phyloP scores from a whole-genome alignment of 2,888 invertebrate species.

The Dioctria linearis region DNA sequence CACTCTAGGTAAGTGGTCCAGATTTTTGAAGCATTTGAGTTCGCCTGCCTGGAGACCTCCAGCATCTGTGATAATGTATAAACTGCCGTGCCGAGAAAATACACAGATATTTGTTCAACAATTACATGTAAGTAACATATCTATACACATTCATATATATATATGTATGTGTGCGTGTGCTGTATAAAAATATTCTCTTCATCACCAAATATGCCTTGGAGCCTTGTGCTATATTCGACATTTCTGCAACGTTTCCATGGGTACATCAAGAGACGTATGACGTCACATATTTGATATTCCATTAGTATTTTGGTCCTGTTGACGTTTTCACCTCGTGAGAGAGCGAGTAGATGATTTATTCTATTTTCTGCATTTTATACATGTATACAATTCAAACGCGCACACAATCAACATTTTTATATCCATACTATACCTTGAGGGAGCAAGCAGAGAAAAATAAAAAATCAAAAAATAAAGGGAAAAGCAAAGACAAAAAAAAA shows the following conservation, averaged over 20 bases:
- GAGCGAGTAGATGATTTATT: slow-evolving; percentile 14
- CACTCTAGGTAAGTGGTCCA: slow-evolving; percentile 37
- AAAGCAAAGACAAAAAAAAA: too few species aligned
- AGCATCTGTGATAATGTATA: neutral
- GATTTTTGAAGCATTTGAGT: slow-evolving; percentile 36
- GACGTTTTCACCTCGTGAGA: slow-evolving; percentile 47
- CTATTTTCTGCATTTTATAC: slow-evolving; percentile 25
- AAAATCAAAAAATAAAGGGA: too few species aligned
- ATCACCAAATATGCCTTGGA: slow-evolving; percentile 19
- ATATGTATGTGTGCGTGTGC: too few species aligned
- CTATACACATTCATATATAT: too few species aligned
- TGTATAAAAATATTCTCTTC: neutral
- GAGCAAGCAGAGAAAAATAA: too few species aligned
- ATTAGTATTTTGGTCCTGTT: slow-evolving; percentile 49
- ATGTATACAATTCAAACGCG: neutral
- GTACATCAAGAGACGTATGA: slow-evolving; percentile 51
- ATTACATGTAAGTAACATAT: slow-evolving; percentile 26
- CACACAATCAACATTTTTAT: too few species aligned
- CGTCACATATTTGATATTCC: slow-evolving; percentile 52
- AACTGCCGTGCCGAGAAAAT: neutral
- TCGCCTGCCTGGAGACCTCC: slow-evolving; percentile 47
- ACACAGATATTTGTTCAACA: neutral
- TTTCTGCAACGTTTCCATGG: slow-evolving; percentile 57
- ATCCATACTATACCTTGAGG: too few species aligned
- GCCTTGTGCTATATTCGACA: slow-evolving; percentile 50